Conservation (phyloP, 2,797 vertebrate genomes). For the Buphagus erythrorhynchus region DNA sequence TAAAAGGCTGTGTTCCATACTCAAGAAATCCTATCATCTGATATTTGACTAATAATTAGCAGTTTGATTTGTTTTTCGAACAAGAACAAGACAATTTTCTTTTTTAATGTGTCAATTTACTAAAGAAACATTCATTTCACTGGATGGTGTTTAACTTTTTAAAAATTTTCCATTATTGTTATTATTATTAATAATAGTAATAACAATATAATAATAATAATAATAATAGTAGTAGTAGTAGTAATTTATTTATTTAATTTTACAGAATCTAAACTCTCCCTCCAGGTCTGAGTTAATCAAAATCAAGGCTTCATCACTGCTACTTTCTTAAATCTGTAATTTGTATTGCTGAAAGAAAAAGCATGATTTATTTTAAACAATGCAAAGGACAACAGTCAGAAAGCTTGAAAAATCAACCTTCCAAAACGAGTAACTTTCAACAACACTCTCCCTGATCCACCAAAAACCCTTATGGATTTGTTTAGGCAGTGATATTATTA, state of each 20-base stretch:
- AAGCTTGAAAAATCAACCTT: background rate
- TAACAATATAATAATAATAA: too few relatives aligned
- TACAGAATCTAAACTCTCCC: constrained; percentile 66
- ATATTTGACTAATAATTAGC: background rate
- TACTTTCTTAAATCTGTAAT: constrained; percentile 47
- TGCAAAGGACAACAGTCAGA: background rate
- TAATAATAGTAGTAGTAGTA: too few relatives aligned
- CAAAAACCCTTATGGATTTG: background rate
- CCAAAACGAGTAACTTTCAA: background rate
- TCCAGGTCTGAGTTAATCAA: constrained; percentile 9
- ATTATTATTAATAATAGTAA: background rate
- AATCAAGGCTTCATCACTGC: background rate
- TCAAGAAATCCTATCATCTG: background rate
- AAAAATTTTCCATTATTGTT: background rate
- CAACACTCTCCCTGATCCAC: background rate
- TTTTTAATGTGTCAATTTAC: background rate
- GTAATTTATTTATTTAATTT: background rate
- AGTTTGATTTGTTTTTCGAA: background rate
- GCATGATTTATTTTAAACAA: constrained; percentile 11
- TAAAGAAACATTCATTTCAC: constrained; percentile 64
- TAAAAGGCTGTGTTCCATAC: background rate
- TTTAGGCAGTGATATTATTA: background rate
- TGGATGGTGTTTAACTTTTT: background rate
- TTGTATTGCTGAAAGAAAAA: constrained; percentile 34
- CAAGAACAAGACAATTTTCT: constrained; percentile 67